These are phyloP conservation scores for Oscheius sp. DNA, from an alignment of 2,888 invertebrate genomes.

Conservation along the genomic window DNA sequence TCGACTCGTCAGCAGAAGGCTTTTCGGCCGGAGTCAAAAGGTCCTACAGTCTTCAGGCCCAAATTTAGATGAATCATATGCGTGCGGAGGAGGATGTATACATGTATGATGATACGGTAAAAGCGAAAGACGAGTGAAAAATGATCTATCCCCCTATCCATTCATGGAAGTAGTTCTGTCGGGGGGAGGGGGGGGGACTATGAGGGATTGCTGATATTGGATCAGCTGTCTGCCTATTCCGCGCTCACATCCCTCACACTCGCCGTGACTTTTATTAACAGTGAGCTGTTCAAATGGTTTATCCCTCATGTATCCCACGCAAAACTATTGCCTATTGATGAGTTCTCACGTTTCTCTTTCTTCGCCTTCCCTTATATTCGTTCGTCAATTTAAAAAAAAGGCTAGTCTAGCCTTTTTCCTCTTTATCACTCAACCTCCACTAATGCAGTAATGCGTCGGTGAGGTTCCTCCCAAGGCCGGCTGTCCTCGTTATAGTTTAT, in stretches of 20 bases:
- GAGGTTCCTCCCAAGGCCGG: conserved; percentile 22
- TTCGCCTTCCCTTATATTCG: no score
- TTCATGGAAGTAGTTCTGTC: not conserved
- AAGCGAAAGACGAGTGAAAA: not conserved
- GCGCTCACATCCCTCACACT: conserved; percentile 9
- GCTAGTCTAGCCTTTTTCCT: not conserved
- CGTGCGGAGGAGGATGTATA: conserved; percentile 3
- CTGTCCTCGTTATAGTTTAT: conserved; percentile 19
- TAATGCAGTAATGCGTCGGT: conserved; percentile 24
- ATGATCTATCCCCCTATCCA: no score
- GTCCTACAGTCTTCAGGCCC: conserved; percentile 28
- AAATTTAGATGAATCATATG: conserved; percentile 23
- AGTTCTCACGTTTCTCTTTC: no score
- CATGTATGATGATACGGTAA: conserved; percentile 4
- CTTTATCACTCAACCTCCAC: conserved; percentile 1
- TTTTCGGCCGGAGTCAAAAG: conserved; percentile 29
- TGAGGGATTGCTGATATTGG: conserved; percentile 26
- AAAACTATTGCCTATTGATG: not conserved
- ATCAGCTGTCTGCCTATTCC: conserved; percentile 29
- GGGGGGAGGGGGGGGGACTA: not conserved
- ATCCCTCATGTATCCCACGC: not conserved
- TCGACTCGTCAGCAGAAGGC: conserved; percentile 22
- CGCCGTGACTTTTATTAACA: conserved; percentile 24
- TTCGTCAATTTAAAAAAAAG: no score
- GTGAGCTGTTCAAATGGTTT: not conserved